Evolutionary conservation across 2,797 vertebrate species (phyloP), one percentile per base, ranked within the genome.

Genomic region (Chloroceryle amazona): DNA sequence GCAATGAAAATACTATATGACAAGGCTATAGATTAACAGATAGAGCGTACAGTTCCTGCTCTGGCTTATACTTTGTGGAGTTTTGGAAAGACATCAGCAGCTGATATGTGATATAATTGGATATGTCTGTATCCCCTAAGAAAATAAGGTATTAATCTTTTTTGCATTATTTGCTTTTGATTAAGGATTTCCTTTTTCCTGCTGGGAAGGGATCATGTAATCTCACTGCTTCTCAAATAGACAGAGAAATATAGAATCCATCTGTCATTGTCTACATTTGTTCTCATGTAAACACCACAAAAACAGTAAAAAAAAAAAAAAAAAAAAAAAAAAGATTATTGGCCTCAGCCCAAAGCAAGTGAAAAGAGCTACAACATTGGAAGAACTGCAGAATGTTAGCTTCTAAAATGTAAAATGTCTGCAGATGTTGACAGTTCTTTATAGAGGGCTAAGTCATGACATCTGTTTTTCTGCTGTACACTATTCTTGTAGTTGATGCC

Each of bases 381-480:
- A 76, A 61, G 21, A 75, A 65, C 16, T 3, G 1, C 8, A 54
- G 28, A 68, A 80, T 55, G 22, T 12, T 17, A 73, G 4, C 4
- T 71, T 84, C 29, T 70, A 51, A 78, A 94, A 46, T 72, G n/a
- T 58, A 51, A 78, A 94, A 46, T 72, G 29, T 58, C 17, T 54
- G 22, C 13, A 87, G 29, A 11, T 22, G 37, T 15, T 62, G 18
- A 66, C 81, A 84, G 73, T 46, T 74, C 26, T 67, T 81, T 58
- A n/a, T 63, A 39, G 78, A 66, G 2, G 9, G 9, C 19, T 58
- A 31, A 46, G 17, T 66, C 7, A 37, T 46, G 16, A 71, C 5
- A 23, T 16, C 13, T 68, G 22, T 7, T 87, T 75, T 80, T 44
- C 49, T 89, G 20, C 11, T 62, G 5, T 65, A 63, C 23, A 67